These are phyloP conservation scores for Ashinkailepas kermadecensis DNA, from an alignment of 2,888 invertebrate species.

Conservation along the genomic window DNA sequence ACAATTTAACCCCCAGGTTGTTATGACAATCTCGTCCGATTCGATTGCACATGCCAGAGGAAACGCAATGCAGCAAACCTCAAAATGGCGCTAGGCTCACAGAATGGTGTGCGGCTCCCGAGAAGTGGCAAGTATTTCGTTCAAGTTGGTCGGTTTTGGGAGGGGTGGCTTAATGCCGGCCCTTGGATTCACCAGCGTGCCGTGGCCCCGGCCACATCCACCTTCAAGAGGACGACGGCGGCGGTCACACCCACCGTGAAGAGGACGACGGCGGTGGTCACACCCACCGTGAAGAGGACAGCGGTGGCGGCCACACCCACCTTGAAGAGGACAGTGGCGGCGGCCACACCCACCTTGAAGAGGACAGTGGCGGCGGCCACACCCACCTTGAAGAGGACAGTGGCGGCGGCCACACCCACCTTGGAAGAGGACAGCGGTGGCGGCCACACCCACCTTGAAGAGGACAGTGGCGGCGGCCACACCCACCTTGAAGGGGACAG, in stretches of 20 bases:
- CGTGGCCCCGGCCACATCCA: too few relatives aligned
- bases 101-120: too few relatives aligned
- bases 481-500: constrained; percentile 43
- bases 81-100: too few relatives aligned
- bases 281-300: neutral
- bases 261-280: too few relatives aligned
- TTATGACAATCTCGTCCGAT: too few relatives aligned
- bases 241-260: neutral
- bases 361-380: constrained; percentile 20
- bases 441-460: constrained; percentile 40
- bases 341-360: neutral
- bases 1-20: too few relatives aligned
- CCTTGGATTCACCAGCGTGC: too few relatives aligned
- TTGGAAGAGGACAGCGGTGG: constrained; percentile 43
- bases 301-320: neutral
- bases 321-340: neutral
- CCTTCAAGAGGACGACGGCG: neutral
- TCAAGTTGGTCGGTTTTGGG: too few relatives aligned
- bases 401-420: constrained; percentile 36
- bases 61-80: too few relatives aligned
- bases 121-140: too few relatives aligned
- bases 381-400: constrained; percentile 14
- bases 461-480: constrained; percentile 41
- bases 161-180: too few relatives aligned
- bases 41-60: too few relatives aligned